Evolutionary conservation across 30 jellyfish, hydroid and myxozoan species (phyloP), one percentile per base, ranked within the genome.

Genomic region (Pelagia noctiluca): DNA sequence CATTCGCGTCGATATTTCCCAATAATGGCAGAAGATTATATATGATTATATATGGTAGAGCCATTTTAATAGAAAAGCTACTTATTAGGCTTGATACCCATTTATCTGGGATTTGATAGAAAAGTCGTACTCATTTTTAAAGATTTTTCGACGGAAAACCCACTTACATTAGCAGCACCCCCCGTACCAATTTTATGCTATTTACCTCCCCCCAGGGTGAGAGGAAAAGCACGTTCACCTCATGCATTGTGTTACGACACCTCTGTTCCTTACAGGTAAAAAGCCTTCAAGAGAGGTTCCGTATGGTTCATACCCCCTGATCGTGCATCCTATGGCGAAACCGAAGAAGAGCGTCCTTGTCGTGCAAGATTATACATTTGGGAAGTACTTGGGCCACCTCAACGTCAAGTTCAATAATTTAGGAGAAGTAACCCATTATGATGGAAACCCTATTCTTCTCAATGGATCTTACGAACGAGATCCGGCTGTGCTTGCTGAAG

Each of bases 361-460:
- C 25, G 99, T 95, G 35, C 99, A 95, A 86, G 99, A 65, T 46
- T 88, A 83, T 50, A 80, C 99, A 19, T 95, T 84, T 57, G 99
- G 99, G 33, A 95, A 95, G 52, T 95, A 95, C 71, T 73, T 95
- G 49, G 99, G 99, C 25, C 35, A 89, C 57, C 83, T 95, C 13
- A 86, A 89, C 3, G 96, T 95, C 18, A 81, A 71, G 0, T 95
- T 95, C 64, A 94, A 95, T 57, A 52, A 65, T n/a, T 32, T 71
- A 35, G 99, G 99, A 21, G 95, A 83, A 11, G 68, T 89, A 8
- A 46, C 76, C 18, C 35, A 95, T 33, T 89, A 72, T 75, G 16
- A 75, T 60, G 99, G 99, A 4, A 95, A 95, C 71, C 99, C 99
- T 13, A 80, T 95, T 31, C 83, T 95, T 22, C 57, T 95, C 63